Conservation (phyloP, 2,888 invertebrate species). For the Drosophila phalerata region DNA sequence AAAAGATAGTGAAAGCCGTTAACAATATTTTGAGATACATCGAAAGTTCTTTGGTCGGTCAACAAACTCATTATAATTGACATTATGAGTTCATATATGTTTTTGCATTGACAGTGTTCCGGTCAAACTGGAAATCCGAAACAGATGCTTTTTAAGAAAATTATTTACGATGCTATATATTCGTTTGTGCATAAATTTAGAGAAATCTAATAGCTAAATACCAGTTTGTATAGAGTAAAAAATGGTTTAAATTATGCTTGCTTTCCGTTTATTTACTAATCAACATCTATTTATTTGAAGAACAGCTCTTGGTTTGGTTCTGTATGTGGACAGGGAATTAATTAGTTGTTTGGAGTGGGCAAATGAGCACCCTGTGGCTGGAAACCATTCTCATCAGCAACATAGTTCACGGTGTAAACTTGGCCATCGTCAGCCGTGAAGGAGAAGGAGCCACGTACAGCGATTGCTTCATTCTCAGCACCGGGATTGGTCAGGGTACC, state of each 20-base stretch:
- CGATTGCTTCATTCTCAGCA: slow-evolving; percentile 86
- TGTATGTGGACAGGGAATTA: slow-evolving; percentile 2
- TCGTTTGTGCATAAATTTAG: not conserved
- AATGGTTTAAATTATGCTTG: slow-evolving; percentile 38
- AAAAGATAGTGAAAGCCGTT: not conserved
- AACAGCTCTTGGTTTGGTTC: slow-evolving; percentile 70
- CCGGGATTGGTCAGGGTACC: slow-evolving; percentile 87
- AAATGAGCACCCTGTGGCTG: slow-evolving; percentile 86
- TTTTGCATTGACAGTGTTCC: slow-evolving; percentile 20
- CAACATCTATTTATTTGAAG: slow-evolving; percentile 61
- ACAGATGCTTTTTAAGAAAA: not conserved
- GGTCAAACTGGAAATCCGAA: not conserved
- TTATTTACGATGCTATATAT: not conserved
- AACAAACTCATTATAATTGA: slow-evolving; percentile 13
- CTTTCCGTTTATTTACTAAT: slow-evolving; percentile 65
- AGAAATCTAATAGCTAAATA: not conserved
- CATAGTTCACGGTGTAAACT: slow-evolving; percentile 87
- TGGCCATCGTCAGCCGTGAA: slow-evolving; percentile 87
- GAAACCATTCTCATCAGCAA: slow-evolving; percentile 85
- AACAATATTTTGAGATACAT: not conserved
- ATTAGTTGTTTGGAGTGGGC: slow-evolving; percentile 64
- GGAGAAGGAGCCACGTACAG: slow-evolving; percentile 86
- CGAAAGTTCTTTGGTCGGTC: slow-evolving; percentile 28
- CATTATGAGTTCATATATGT: not conserved
- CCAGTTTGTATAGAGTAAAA: not conserved